These are phyloP conservation scores for Leptocoma aspasia DNA, from an alignment of 2,113 vertebrate genomes.

Conservation along the genomic window DNA sequence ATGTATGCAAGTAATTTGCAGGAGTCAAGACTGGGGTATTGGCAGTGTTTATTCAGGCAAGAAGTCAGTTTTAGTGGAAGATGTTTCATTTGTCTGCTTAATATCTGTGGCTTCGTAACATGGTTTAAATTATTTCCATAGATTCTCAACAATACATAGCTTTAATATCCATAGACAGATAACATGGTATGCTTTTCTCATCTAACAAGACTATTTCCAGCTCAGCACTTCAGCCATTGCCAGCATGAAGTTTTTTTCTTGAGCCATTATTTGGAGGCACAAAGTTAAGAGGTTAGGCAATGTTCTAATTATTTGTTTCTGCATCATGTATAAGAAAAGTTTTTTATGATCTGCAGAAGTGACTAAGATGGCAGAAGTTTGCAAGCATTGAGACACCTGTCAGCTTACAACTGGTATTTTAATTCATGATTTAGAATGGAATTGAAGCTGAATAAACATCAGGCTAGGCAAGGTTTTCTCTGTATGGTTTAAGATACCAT, in stretches of 20 bases:
- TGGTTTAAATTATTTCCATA: not conserved
- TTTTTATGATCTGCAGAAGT: not conserved
- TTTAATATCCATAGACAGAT: not conserved
- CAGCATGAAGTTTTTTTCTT: not conserved
- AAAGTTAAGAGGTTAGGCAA: not conserved
- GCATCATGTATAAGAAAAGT: not conserved
- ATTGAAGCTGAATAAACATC: not conserved
- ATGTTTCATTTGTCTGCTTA: not conserved
- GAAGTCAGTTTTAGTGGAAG: not conserved
- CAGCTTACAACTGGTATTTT: not conserved
- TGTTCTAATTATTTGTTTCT: not conserved
- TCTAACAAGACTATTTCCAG: not conserved
- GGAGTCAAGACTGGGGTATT: not conserved
- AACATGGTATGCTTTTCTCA: not conserved
- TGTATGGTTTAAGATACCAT: not conserved
- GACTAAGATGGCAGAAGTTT: not conserved
- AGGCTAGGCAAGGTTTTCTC: not conserved
- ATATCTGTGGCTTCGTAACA: not conserved
- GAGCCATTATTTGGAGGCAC: not conserved
- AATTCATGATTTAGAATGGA: not conserved
- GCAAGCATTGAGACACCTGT: not conserved
- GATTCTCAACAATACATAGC: not conserved
- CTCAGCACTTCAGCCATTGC: not conserved
- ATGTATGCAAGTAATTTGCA: not conserved
- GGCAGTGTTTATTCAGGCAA: not conserved